A percentile compares a stretch with the other conserved stretches of the same genome.
Evolutionary conservation across 2,888 invertebrate genomes (phyloP).

Genomic region (Drosophila tanythrix): DNA sequence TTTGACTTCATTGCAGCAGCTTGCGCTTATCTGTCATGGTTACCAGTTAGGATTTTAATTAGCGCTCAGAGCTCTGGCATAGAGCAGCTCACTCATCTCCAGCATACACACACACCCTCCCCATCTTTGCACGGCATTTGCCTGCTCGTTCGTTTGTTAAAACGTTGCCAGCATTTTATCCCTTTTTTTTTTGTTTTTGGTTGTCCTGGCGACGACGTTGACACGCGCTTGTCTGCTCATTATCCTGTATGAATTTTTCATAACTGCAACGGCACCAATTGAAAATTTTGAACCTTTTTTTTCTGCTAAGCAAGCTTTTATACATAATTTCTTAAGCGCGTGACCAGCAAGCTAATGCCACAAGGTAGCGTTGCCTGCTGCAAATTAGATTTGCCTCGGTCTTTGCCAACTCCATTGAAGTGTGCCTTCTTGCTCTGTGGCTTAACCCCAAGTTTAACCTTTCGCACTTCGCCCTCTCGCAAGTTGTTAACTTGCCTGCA

Average conservation of each 20-base stretch:
- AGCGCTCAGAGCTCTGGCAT: constrained; percentile 50
- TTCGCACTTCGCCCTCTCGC: not conserved
- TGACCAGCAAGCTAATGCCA: constrained; percentile 71
- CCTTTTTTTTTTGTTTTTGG: constrained; percentile 23
- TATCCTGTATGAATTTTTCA: constrained; percentile 84
- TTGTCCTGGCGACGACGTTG: constrained; percentile 62
- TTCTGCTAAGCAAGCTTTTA: constrained; percentile 8
- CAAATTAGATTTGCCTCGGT: constrained; percentile 68
- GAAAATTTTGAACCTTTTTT: constrained; percentile 60
- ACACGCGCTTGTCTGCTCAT: constrained; percentile 81
- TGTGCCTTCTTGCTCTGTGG: constrained; percentile 32
- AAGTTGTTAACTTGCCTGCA: constrained; percentile 32
- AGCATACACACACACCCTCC: not conserved
- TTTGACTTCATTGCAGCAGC: constrained; percentile 67
- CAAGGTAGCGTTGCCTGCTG: constrained; percentile 45
- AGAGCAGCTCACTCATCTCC: constrained; percentile 43
- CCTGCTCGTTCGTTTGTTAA: constrained; percentile 76
- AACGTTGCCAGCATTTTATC: constrained; percentile 65
- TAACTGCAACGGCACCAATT: constrained; percentile 74
- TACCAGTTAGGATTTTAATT: constrained; percentile 74
- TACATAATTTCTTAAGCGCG: constrained; percentile 72
- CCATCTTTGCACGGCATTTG: constrained; percentile 64
- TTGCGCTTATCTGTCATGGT: constrained; percentile 76
- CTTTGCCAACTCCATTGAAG: constrained; percentile 63
- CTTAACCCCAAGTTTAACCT: constrained; percentile 61